These are phyloP conservation scores for Muntiacus muntjak DNA, from an alignment of 2,113 vertebrate species.

Conservation along the genomic window DNA sequence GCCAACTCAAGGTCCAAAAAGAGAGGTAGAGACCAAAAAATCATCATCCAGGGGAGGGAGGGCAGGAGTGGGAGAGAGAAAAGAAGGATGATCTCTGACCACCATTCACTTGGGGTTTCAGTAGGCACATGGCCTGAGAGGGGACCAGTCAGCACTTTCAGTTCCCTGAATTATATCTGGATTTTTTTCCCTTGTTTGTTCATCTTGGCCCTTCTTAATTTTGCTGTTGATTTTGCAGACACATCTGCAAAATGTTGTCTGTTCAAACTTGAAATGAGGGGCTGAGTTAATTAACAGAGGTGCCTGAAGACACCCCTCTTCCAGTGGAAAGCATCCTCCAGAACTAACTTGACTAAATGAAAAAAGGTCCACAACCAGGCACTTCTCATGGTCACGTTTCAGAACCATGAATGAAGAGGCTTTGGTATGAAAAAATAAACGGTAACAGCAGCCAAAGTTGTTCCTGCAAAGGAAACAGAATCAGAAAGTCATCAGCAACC, in stretches of 20 bases:
- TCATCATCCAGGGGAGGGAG: rapidly evolving
- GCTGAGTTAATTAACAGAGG: not conserved
- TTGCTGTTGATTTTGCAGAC: not conserved
- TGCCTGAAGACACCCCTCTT: not conserved
- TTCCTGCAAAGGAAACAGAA: not conserved
- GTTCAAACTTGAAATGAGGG: not conserved
- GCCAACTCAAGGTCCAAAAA: not conserved
- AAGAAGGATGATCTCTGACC: not conserved
- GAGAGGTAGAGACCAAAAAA: not conserved
- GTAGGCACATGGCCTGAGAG: not conserved
- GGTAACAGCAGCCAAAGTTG: not conserved
- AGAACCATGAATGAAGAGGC: not conserved
- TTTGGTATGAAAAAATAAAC: not conserved
- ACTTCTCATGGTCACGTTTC: not conserved
- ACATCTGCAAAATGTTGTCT: not conserved
- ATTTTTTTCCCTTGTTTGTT: not conserved
- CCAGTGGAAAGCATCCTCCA: too few species aligned
- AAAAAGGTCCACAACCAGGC: not conserved
- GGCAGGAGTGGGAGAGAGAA: too few species aligned
- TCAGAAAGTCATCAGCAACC: not conserved
- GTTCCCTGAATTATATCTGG: slow-evolving; percentile 26
- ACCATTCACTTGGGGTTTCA: not conserved
- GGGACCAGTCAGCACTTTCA: slow-evolving; percentile 38
- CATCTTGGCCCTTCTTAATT: not conserved
- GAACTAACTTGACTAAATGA: not conserved